Evolutionary conservation across 2,888 invertebrate species (phyloP).

Genomic region (Scaptomyza cyrtandrae): DNA sequence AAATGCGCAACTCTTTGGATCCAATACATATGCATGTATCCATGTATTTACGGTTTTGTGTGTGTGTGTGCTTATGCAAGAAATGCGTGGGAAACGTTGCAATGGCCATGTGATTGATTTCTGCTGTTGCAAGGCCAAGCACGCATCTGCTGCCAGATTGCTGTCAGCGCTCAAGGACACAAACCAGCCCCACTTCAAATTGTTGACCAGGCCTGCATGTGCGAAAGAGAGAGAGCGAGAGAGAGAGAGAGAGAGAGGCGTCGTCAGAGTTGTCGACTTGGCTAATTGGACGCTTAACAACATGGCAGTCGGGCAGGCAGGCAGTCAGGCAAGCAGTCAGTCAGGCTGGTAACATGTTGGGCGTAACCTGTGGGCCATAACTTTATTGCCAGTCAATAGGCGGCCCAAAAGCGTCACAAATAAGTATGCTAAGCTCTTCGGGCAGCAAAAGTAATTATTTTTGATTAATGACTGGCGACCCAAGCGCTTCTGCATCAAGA

Average conservation of each 20-base stretch:
- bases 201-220: not conserved
- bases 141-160: constrained; percentile 27
- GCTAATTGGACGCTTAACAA: constrained; percentile 58
- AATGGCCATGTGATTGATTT: constrained; percentile 53
- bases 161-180: constrained; percentile 43
- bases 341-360: not conserved
- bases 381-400: constrained; percentile 52
- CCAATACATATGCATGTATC: not conserved
- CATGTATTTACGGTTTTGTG: no score
- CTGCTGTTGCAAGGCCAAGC: constrained; percentile 43
- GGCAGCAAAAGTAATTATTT: constrained; percentile 61
- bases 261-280: constrained; percentile 25
- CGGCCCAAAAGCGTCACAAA: constrained; percentile 15
- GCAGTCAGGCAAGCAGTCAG: not conserved
- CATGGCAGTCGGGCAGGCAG: constrained; percentile 8
- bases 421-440: constrained; percentile 51
- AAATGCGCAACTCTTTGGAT: constrained; percentile 4
- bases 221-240: not conserved
- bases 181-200: constrained; percentile 9
- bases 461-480: constrained; percentile 60
- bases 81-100: constrained; percentile 15
- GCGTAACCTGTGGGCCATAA: not conserved
- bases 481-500: constrained; percentile 28
- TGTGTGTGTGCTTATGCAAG: constrained; percentile 5
- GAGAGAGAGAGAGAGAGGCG: not conserved